These are phyloP conservation scores for Drosophila eugracilis DNA, from an alignment of 1,140 invertebrate genomes.

Conservation along the genomic window DNA sequence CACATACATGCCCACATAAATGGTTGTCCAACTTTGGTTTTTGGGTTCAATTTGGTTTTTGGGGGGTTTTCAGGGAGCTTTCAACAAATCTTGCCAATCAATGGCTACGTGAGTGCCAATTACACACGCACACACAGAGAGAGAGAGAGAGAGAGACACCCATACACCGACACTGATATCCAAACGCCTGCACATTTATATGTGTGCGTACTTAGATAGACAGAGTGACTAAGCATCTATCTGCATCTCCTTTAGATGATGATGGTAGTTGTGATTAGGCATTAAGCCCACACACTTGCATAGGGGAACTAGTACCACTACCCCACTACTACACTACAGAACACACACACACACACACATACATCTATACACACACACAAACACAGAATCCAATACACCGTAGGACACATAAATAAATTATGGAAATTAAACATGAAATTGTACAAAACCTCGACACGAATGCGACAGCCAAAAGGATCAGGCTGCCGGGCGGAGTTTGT, in stretches of 20 bases:
- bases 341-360: constrained; percentile 6
- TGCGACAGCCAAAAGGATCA: constrained; percentile 47
- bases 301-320: background rate
- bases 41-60: constrained; percentile 58
- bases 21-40: constrained; percentile 57
- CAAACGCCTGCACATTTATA: constrained; percentile 22
- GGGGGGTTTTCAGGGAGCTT: constrained; percentile 46
- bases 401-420: constrained; percentile 76
- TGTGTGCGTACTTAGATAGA: constrained; percentile 27
- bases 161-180: constrained; percentile 3
- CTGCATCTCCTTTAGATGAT: constrained; percentile 9
- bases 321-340: background rate
- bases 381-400: constrained; percentile 16
- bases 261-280: constrained; percentile 59
- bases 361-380: background rate
- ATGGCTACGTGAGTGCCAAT: constrained; percentile 70
- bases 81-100: constrained; percentile 70
- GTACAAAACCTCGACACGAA: constrained; percentile 71
- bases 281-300: constrained; percentile 21
- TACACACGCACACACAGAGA: constrained; percentile 34
- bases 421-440: constrained; percentile 82
- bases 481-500: constrained; percentile 11
- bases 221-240: constrained; percentile 36
- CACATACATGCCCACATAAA: constrained; percentile 22
- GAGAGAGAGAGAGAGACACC: background rate